These are phyloP conservation scores for Sesia bembeciformis DNA, from an alignment of 2,888 invertebrate genomes.

Conservation along the genomic window DNA sequence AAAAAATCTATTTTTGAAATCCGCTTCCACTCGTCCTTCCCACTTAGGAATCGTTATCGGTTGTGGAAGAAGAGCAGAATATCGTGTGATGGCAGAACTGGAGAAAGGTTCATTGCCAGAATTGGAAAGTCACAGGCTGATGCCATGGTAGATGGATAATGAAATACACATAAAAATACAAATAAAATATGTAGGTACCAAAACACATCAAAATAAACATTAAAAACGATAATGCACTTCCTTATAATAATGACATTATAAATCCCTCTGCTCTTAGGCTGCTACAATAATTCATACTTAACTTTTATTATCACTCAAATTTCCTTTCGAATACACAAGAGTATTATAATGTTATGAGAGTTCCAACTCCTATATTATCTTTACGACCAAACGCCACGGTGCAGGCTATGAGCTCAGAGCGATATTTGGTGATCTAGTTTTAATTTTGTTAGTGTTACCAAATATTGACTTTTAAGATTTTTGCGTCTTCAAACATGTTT, in stretches of 20 bases:
- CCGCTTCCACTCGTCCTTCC: no score
- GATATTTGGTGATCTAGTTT: neutral
- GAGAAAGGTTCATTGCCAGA: no score
- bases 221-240: neutral
- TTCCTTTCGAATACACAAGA: constrained; percentile 48
- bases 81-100: no score
- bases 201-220: neutral
- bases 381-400: constrained; percentile 38
- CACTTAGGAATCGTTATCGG: no score
- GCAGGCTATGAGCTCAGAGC: constrained; percentile 9
- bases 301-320: constrained; percentile 66
- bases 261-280: constrained; percentile 20
- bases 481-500: no score
- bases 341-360: constrained; percentile 50
- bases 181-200: no score
- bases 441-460: neutral
- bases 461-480: neutral
- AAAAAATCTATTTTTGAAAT: no score
- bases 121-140: no score
- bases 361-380: constrained; percentile 58
- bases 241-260: constrained; percentile 8
- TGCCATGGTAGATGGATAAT: no score
- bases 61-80: no score
- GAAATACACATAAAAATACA: no score
- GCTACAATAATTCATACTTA: constrained; percentile 30